Percentiles rank a stretch among this genome's conserved stretches.
phyloP scores from a whole-genome alignment of 2,888 invertebrate species.

The Trissolcus japonicus region DNA sequence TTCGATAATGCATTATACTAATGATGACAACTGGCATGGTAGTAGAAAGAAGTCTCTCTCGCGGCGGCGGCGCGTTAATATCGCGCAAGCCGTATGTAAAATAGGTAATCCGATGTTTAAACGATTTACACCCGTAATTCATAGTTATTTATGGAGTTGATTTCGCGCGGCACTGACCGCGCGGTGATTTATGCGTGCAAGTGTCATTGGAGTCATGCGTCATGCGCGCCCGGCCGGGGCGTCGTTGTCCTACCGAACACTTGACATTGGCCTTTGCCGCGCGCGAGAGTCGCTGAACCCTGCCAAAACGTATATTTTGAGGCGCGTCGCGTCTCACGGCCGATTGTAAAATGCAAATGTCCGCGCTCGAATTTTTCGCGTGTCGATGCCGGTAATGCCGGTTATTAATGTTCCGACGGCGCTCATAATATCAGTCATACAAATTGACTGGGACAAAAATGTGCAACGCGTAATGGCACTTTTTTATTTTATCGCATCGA shows the following conservation, averaged over 20 bases:
- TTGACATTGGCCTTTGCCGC: conserved; percentile 45
- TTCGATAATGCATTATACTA: conserved; percentile 49
- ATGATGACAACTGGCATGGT: conserved; percentile 52
- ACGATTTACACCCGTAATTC: conserved; percentile 75
- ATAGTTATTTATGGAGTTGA: conserved; percentile 74
- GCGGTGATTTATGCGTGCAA: conserved; percentile 73
- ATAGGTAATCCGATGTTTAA: conserved; percentile 75
- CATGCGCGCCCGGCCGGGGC: conserved; percentile 31
- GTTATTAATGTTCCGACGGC: conserved; percentile 25
- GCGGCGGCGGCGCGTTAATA: conserved; percentile 69
- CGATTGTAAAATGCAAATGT: conserved; percentile 28
- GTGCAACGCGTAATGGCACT: conserved; percentile 15
- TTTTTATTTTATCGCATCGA: conserved; percentile 37
- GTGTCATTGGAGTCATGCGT: conserved; percentile 73
- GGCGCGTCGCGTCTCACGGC: conserved; percentile 27
- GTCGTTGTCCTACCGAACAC: conserved; percentile 40
- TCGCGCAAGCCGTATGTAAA: conserved; percentile 72
- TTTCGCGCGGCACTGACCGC: conserved; percentile 65
- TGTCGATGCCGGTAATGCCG: conserved; percentile 12
- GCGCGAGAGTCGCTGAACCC: conserved; percentile 40
- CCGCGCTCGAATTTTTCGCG: conserved; percentile 19
- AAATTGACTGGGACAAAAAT: conserved; percentile 38
- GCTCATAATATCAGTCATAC: conserved; percentile 26
- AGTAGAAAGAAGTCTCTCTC: conserved; percentile 45
- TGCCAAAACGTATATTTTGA: conserved; percentile 24